Conservation (phyloP, 2,113 vertebrate genomes). For the Andinoacara biseriatus region DNA sequence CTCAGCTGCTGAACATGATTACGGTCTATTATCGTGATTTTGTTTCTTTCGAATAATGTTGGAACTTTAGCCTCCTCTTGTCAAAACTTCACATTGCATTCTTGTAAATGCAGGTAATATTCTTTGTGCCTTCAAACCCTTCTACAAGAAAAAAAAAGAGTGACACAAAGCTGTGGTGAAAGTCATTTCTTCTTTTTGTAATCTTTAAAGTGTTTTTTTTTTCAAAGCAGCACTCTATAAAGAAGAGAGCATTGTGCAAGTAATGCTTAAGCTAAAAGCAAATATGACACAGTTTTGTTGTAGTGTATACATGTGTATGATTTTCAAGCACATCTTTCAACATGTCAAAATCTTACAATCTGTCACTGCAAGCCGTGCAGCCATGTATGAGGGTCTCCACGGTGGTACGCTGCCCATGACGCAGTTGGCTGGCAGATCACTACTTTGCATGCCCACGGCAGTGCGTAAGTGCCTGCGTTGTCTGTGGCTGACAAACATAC, state of each 20-base stretch:
- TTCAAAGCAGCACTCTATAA: background rate
- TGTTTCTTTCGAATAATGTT: conserved; percentile 19
- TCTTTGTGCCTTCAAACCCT: conserved; percentile 18
- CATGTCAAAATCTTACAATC: conserved; percentile 53
- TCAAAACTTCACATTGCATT: conserved; percentile 38
- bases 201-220: background rate
- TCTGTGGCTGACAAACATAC: conserved; percentile 72
- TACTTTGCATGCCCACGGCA: conserved; percentile 68
- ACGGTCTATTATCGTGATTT: conserved; percentile 34
- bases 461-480: conserved; percentile 75
- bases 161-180: background rate
- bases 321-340: background rate
- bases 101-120: conserved; percentile 41
- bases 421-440: conserved; percentile 73
- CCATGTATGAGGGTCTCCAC: conserved; percentile 64
- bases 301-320: background rate
- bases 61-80: conserved; percentile 19
- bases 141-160: background rate
- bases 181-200: conserved; percentile 14
- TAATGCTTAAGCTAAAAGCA: background rate
- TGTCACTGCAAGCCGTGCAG: conserved; percentile 49
- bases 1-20: conserved; percentile 23
- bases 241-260: background rate
- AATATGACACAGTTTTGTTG: background rate
- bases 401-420: conserved; percentile 67